These are phyloP conservation scores for Dryadula phaetusa DNA, from an alignment of 2,888 invertebrate species.

Conservation along the genomic window DNA sequence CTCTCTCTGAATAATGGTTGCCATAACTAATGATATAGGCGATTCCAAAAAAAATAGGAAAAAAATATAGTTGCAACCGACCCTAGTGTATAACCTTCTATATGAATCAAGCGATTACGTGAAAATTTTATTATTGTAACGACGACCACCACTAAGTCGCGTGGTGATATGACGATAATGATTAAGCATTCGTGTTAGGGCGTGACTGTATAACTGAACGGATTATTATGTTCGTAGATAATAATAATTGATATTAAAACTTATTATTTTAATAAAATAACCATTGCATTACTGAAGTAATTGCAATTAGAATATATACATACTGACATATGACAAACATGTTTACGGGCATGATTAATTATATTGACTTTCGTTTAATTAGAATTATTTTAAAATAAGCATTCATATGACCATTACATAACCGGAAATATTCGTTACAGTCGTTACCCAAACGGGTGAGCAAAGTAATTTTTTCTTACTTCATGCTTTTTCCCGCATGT, in stretches of 20 bases:
- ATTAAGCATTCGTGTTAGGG: constrained; percentile 19
- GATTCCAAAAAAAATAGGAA: too few relatives aligned
- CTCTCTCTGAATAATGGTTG: too few relatives aligned
- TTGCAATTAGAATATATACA: neutral
- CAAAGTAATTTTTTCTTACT: too few relatives aligned
- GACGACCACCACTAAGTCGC: constrained; percentile 15
- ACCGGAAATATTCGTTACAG: too few relatives aligned
- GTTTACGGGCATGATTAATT: too few relatives aligned
- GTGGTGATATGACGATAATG: constrained; percentile 22
- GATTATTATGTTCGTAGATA: constrained; percentile 8
- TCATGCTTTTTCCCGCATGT: too few relatives aligned
- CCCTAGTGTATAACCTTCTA: neutral
- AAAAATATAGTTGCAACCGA: too few relatives aligned
- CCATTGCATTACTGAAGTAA: neutral
- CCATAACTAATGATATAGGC: too few relatives aligned
- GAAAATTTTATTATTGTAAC: neutral
- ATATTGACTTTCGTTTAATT: too few relatives aligned
- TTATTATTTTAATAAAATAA: neutral
- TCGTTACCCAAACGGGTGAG: too few relatives aligned
- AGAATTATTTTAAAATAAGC: too few relatives aligned
- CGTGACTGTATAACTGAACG: constrained; percentile 19
- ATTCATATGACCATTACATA: too few relatives aligned
- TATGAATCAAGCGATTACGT: neutral
- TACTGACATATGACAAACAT: neutral
- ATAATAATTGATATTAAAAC: constrained; percentile 9